Base-by-base conservation (phyloP, 2,113 vertebrate species). In the Gallinago jamesoni region DNA sequence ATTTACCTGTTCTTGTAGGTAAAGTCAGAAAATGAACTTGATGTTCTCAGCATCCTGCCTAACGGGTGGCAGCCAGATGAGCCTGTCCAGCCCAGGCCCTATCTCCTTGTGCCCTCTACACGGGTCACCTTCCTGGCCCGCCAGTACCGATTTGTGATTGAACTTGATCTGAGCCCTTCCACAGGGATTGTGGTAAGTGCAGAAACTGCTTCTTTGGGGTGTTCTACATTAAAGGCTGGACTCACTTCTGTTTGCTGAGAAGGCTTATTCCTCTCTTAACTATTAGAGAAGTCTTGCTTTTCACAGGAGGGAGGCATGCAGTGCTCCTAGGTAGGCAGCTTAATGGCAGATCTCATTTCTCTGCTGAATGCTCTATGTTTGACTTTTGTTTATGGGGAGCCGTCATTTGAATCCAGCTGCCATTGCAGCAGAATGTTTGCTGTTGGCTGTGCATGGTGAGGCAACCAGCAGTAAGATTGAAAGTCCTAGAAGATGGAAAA, bases 151-250 rank as follows among this genome's bases (percentile, higher is more conserved):
- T 99, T 99, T 91, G 99, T 99, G 93, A 99, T 99, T 73, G 99
- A 99, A 91, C 98, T 99, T 83, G 99, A 99, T 84, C 98, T 99
- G 83, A 99, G 99, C 97, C 99, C 99, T 39, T 99, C 99, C 95
- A 99, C 99, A 0, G 99, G 99, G 68, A 99, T 99, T 72, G 99
- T 99, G 98, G 99, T 99, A 95, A 99, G 98, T 57, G 56, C 55
- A 28, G 39, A 45, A 78, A 4, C 60, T 37, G 16, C 14, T 12
- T 28, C 66, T 21, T 43, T 11, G 28, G 14, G 24, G 12, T 64
- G 30, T 28, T n/a, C 8, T 39, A 31, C 1, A 0, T 73, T 30
- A 15, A 75, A 55, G 72, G 6, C 15, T n/a, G 28, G 23, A 6
- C 14, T 9, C 0, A 0, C 17, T 62, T 83, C 18, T 77, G 0